These are phyloP conservation scores for Stramonita haemastoma DNA, from an alignment of 2,888 invertebrate species.

Conservation along the genomic window DNA sequence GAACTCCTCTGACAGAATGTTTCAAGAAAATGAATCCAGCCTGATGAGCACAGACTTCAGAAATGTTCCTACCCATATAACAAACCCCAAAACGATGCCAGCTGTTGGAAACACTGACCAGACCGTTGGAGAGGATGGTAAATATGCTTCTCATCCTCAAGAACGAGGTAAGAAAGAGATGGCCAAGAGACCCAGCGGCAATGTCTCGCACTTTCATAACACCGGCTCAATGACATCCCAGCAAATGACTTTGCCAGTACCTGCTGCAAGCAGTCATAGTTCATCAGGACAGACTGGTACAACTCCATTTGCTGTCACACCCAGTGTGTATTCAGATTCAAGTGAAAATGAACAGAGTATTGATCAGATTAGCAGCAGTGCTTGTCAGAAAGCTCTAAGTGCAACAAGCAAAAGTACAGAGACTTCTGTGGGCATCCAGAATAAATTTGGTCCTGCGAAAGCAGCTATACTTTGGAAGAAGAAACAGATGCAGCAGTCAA, in stretches of 20 bases:
- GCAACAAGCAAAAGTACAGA: background rate
- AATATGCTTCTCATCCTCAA: background rate
- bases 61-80: background rate
- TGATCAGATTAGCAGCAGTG: background rate
- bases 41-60: slow-evolving; percentile 14
- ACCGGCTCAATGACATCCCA: slow-evolving; percentile 5
- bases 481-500: slow-evolving; percentile 1
- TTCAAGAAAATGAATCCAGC: slow-evolving; percentile 7
- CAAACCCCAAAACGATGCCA: background rate
- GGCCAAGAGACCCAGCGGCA: background rate
- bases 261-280: background rate
- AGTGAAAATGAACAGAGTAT: background rate
- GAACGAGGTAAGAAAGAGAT: background rate
- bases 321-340: slow-evolving; percentile 19
- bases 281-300: background rate
- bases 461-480: background rate
- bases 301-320: background rate
- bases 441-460: background rate
- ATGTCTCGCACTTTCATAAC: background rate
- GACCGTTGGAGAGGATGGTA: background rate
- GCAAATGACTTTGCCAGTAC: background rate
- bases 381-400: background rate
- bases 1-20: background rate
- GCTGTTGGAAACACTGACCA: background rate
- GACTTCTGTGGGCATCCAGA: background rate